Evolutionary conservation across 2,888 invertebrate genomes (phyloP).

Genomic region (Orchestes rusci): DNA sequence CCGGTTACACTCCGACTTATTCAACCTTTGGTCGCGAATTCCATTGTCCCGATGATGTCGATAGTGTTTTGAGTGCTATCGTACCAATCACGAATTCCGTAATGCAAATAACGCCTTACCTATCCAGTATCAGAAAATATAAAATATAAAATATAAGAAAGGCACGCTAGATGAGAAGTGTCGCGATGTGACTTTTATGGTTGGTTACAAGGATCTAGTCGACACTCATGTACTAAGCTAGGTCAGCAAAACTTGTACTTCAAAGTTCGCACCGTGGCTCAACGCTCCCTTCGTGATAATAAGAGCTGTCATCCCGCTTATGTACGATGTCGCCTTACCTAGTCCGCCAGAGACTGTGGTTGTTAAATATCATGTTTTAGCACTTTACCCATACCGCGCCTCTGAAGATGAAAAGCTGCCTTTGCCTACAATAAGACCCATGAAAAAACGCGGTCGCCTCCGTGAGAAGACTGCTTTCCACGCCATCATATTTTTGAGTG

Average conservation of each 20-base stretch:
- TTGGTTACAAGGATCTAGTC: neutral
- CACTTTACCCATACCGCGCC: too few species aligned
- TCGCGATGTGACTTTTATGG: too few species aligned
- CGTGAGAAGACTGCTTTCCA: neutral
- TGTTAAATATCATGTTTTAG: too few species aligned
- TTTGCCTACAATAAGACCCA: too few species aligned
- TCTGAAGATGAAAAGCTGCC: too few species aligned
- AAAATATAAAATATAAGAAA: too few species aligned
- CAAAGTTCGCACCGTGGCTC: too few species aligned
- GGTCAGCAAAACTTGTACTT: neutral
- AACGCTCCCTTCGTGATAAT: conserved; percentile 10
- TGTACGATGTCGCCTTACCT: conserved; percentile 8
- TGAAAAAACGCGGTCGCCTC: conserved; percentile 7
- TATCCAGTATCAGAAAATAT: too few species aligned
- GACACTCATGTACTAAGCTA: neutral
- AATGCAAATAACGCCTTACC: too few species aligned
- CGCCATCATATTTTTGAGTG: too few species aligned
- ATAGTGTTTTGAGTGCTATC: neutral
- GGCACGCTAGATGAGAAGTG: too few species aligned
- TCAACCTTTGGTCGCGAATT: neutral
- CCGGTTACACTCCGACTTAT: conserved; percentile 5
- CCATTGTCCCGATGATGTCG: neutral
- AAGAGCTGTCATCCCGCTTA: neutral
- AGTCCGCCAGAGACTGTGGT: neutral
- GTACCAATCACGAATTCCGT: too few species aligned